Evolutionary conservation across 2,888 invertebrate species (phyloP), one percentile per base, ranked within the genome.

Genomic region (Leucophenga montana): DNA sequence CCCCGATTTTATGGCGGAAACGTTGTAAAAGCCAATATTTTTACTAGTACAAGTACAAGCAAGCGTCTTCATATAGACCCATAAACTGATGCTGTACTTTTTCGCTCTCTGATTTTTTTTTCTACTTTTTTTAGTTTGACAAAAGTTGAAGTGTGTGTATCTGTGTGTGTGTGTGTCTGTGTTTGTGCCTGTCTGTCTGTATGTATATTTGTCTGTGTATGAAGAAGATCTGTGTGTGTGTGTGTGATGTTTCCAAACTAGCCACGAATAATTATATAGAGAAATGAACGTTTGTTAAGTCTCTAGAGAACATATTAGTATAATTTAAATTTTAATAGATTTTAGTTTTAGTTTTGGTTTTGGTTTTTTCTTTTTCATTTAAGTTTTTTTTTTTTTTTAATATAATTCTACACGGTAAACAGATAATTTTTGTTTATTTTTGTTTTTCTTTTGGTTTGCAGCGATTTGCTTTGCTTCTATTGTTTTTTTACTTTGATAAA

Each of bases 111-210:
- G 2, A 27, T 27, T 27, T 27, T 27, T 27, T 27, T 27, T 27
- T 71, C 69, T 64, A 71, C 72, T 54, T 54, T 18, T 31, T 56
- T 46, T 68, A 78, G 72, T 69, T 75, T 71, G 73, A 82, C 78
- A 82, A 80, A 82, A 80, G 82, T 78, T 80, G 73, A 82, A 82
- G 80, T 78, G 70, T 67, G 66, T 57, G 44, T 72, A 27, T 22
- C 27, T 13, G 16, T 53, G 46, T 59, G 39, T 62, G 67, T 22
- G 66, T 56, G 56, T 48, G 64, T 62, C 44, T 68, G 50, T 68
- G 39, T 61, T 33, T 64, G 27, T 68, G 64, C 39, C 61, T 56
- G 71, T 66, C n/a, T 67, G 48, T 59, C 16, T 27, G 61, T 50
- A 31, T 48, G 67, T 46, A 27, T 46, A 27, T 61, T 22, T 65